Evolutionary conservation across 1,140 invertebrate species (phyloP).

Genomic region (Helicoverpa zea): DNA sequence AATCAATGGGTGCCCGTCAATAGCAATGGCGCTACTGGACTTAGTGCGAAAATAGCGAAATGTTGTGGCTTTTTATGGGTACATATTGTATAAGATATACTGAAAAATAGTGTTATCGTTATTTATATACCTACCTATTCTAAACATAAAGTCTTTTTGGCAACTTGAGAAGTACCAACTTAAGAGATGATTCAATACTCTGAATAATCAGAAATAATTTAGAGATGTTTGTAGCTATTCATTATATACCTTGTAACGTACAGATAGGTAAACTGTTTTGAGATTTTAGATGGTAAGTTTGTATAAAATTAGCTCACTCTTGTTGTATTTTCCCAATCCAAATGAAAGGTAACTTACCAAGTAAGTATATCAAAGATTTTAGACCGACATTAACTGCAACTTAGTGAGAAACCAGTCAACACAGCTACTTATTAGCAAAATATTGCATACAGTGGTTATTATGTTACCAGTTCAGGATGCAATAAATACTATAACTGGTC

Average conservation of each 20-base stretch:
- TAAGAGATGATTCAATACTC: too few relatives aligned
- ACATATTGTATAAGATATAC: too few relatives aligned
- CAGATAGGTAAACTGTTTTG: too few relatives aligned
- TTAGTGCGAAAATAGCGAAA: background rate
- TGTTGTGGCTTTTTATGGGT: background rate
- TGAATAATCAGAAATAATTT: too few relatives aligned
- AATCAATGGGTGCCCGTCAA: slow-evolving; percentile 69
- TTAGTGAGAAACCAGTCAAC: background rate
- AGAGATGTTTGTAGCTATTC: too few relatives aligned
- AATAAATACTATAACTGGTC: slow-evolving; percentile 12
- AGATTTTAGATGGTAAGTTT: too few relatives aligned
- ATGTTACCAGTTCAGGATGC: background rate
- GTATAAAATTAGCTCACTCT: background rate
- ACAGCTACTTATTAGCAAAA: slow-evolving; percentile 1
- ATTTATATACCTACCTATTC: too few relatives aligned
- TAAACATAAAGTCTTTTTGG: too few relatives aligned
- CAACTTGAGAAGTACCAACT: too few relatives aligned
- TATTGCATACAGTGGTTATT: background rate
- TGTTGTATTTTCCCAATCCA: background rate
- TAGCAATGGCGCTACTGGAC: slow-evolving; percentile 59
- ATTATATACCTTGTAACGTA: too few relatives aligned
- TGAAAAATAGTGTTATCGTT: too few relatives aligned
- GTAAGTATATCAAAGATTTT: background rate
- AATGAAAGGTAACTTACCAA: too few relatives aligned
- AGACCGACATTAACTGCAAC: background rate